Evolutionary conservation across 2,888 invertebrate genomes (phyloP).

Genomic region (Torymus texanus): DNA sequence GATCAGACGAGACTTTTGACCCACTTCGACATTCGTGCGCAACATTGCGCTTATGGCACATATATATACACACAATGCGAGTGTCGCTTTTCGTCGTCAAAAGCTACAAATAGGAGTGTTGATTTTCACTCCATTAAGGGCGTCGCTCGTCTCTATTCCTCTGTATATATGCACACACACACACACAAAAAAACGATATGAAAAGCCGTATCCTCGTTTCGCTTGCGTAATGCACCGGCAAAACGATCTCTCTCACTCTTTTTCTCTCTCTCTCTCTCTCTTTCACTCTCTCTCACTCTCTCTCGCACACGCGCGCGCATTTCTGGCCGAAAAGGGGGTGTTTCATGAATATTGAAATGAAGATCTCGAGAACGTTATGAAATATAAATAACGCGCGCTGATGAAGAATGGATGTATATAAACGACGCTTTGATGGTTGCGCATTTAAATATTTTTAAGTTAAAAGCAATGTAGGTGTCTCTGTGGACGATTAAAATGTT

Average conservation of each 20-base stretch:
- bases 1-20: conserved; percentile 47
- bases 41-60: no score
- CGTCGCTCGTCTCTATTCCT: neutral
- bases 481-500: no score
- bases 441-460: no score
- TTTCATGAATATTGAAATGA: neutral
- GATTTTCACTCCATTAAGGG: conserved; percentile 31
- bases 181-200: neutral
- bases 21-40: conserved; percentile 16
- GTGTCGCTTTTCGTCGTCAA: conserved; percentile 14
- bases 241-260: neutral
- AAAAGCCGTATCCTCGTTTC: neutral
- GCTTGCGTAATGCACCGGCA: neutral
- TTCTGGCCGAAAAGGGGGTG: neutral
- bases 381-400: no score
- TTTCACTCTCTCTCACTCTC: no score
- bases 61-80: neutral
- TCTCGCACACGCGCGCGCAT: neutral
- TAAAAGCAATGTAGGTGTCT: no score
- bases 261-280: no score
- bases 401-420: no score
- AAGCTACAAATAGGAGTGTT: conserved; percentile 23
- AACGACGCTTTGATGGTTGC: no score
- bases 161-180: no score
- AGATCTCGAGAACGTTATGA: neutral